phyloP scores from a whole-genome alignment of 2,888 invertebrate species.

The Nymphalis polychloros region DNA sequence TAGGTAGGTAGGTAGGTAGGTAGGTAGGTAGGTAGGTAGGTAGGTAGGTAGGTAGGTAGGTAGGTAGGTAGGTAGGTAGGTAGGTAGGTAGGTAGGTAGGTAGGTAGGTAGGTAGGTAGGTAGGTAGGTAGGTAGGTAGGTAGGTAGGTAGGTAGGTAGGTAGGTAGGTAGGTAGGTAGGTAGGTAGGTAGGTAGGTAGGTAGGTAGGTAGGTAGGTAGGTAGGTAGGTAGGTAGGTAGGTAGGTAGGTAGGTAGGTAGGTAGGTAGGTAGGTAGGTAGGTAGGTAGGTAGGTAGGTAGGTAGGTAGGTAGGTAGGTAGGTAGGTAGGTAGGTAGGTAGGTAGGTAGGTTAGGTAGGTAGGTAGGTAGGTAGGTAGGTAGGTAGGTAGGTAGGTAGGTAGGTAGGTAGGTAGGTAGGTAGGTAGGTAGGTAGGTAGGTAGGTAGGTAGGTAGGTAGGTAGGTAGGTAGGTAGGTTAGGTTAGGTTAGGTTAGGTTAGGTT shows the following conservation, averaged over 20 bases:
- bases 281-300: conserved; percentile 1
- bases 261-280: conserved; percentile 1
- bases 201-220: conserved; percentile 1
- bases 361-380: no score
- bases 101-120: conserved; percentile 1
- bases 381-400: no score
- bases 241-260: conserved; percentile 1
- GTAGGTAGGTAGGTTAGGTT: neutral
- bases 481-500: conserved; percentile 6
- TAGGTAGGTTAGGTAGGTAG: neutral
- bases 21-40: neutral
- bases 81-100: neutral
- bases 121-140: conserved; percentile 1
- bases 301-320: conserved; percentile 1
- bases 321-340: conserved; percentile 1
- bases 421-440: no score
- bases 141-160: conserved; percentile 1
- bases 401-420: no score
- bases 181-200: conserved; percentile 1
- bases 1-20: neutral
- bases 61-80: neutral
- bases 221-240: conserved; percentile 1
- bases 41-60: neutral
- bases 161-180: conserved; percentile 1
- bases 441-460: neutral